Base-by-base conservation (phyloP, 37 sponge, comb jelly and placozoan genomes). In the Beroe forskalii region DNA sequence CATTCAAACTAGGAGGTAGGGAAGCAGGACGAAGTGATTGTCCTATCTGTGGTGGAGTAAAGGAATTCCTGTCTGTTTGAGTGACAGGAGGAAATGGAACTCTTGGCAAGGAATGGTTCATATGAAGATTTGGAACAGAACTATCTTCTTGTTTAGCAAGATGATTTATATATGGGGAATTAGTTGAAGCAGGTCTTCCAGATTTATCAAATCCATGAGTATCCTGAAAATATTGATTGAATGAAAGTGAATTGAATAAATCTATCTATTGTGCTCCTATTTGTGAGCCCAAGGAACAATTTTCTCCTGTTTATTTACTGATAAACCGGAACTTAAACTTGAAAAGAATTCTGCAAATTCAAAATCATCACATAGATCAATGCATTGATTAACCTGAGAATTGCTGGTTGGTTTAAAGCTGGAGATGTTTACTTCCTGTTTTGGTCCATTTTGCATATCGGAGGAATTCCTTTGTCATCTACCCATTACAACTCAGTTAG, bases 41-140 rank as follows among this genome's bases (percentile, higher is more conserved):
- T 40, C 48, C 44, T 23, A 40, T 23, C 14, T 80, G 28, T 17
- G 86, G 86, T 44, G 86, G 86, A 44, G 86, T 80, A 35, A 33
- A 23, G 9, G 39, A 4, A 37, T 36, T 72, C 75, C 75, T 72
- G 75, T 72, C 39, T 19, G 6, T 36, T 14, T 20, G 6, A 38
- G 75, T 36, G 39, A 36, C 75, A 63, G 66, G 66, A 23, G 66
- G 66, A 63, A 63, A 63, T 19, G n/a, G 20, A 3, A 30, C 4
- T 35, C 72, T 28, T 69, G 72, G 72, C 55, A 48, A 12, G 55
- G 55, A 12, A 12, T 48, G 6, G 12, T 48, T 48, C n/a, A n/a
- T n/a, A n/a, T n/a, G n/a, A n/a, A n/a, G n/a, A n/a, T n/a, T n/a
- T n/a, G n/a, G n/a, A n/a, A n/a, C n/a, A n/a, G n/a, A n/a, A n/a